A percentile compares a stretch with the other conserved stretches of the same genome.
phyloP scores from a whole-genome alignment of 2,888 invertebrate genomes.

The Caenorhabditis japonica region DNA sequence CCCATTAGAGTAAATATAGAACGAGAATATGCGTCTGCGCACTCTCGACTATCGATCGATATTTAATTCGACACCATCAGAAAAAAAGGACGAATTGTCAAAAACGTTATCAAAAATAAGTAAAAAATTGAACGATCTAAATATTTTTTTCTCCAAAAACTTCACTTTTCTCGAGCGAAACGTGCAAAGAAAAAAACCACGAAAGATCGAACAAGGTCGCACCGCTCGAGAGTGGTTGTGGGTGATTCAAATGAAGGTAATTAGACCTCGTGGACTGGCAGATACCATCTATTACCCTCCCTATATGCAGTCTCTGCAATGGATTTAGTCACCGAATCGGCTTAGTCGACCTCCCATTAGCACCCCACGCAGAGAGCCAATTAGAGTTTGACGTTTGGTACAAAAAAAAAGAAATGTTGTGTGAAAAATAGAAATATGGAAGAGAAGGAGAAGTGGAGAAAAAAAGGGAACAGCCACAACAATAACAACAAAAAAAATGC shows the following conservation, averaged over 20 bases:
- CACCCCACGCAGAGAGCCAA: conserved; percentile 22
- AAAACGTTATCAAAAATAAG: too few species aligned
- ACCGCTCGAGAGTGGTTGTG: background rate
- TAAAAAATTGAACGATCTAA: too few species aligned
- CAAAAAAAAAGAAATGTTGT: background rate
- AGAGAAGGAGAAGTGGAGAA: background rate
- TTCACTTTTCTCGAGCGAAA: too few species aligned
- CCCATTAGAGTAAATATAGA: too few species aligned
- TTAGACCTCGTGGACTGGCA: conserved; percentile 10
- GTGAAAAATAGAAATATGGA: background rate
- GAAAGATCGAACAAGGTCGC: conserved; percentile 5
- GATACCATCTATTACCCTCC: conserved; percentile 19
- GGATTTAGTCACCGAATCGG: conserved; percentile 19
- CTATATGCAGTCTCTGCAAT: conserved; percentile 2
- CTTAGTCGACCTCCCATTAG: conserved; percentile 2
- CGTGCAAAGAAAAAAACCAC: too few species aligned
- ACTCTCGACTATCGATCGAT: conserved; percentile 36
- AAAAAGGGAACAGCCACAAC: too few species aligned
- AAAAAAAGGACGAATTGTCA: background rate
- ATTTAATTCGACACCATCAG: conserved; percentile 6
- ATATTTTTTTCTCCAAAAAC: too few species aligned
- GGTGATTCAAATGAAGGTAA: conserved; percentile 30
- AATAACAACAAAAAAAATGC: conserved; percentile 1
- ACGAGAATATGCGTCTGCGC: too few species aligned
- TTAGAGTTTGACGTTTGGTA: conserved; percentile 1